Conservation (phyloP, 2,797 vertebrate genomes). For the Cossypha dichroa region DNA sequence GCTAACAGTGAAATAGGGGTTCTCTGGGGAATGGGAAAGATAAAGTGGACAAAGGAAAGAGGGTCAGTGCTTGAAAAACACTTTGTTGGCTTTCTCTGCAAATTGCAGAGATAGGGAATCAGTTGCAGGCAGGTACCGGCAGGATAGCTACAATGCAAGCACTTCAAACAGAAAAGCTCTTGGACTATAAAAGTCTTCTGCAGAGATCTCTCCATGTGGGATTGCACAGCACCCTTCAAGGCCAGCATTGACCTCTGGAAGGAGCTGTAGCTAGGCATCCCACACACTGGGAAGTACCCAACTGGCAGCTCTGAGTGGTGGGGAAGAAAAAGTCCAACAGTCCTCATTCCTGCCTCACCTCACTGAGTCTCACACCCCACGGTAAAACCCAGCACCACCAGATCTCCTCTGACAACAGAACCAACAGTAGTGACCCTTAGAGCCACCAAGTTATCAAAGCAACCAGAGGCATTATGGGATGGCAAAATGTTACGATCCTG, state of each 20-base stretch:
- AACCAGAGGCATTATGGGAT: neutral
- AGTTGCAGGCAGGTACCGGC: neutral
- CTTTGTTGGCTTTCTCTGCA: neutral
- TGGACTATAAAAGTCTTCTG: neutral
- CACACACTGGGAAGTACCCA: fast-evolving
- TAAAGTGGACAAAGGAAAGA: neutral
- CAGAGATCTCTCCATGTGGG: neutral
- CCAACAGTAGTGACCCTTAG: neutral
- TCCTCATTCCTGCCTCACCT: neutral
- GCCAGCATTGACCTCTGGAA: neutral
- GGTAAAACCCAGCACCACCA: neutral
- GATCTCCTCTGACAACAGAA: neutral
- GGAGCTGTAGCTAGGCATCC: neutral
- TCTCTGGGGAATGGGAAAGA: neutral
- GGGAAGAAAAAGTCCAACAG: neutral
- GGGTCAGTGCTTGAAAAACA: neutral
- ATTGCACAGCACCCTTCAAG: neutral
- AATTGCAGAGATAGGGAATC: neutral
- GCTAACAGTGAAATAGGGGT: neutral
- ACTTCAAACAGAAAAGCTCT: neutral
- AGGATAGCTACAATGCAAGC: neutral
- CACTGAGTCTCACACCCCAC: neutral
- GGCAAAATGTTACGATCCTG: neutral
- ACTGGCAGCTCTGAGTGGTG: neutral
- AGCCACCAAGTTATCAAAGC: neutral